Base-by-base conservation (phyloP, 2,888 invertebrate genomes). In the Oxystoma pomonae region DNA sequence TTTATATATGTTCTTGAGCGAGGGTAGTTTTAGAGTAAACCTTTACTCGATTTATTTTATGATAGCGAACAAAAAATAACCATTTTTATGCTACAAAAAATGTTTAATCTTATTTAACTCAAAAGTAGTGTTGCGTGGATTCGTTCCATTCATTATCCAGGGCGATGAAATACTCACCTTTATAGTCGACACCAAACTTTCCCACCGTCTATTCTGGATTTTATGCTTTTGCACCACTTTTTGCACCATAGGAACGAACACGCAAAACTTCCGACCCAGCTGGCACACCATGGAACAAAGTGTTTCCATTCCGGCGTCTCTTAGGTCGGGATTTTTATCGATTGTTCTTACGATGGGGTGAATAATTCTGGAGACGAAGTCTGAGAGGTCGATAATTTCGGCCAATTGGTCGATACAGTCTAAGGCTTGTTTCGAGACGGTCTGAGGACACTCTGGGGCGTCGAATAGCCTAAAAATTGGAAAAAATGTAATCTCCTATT, bases 171-270 rank as follows among this genome's bases (percentile, higher is more conserved):
- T n/a, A n/a, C n/a, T n/a, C n/a, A 35, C 35, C 35, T 35, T 82
- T 61, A 94, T 84, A 76, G 88, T 88, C 1, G 87, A 85, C 1
- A 91, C 86, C 12, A 96, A 80, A 58, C 89, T 85, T 67, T 96
- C 96, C 76, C 96, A 97, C 67, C 85, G 86, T 12, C 84, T 81
- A 75, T 93, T 91, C 56, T 85, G 85, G 58, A 95, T 92, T 72
- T 88, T 89, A 77, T 96, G 92, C 70, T 90, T 92, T 0, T 81
- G 81, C 62, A 95, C 83, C 0, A 94, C 90, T 77, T 91, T 92
- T 73, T 93, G 91, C 1, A 98, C 94, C 73, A 97, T 84, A 0
- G 96, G 94, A 69, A 96, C 90, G 76, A 98, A 99, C 61, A 98
- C 93, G 63, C 90, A 86, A 79, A 92, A 98, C 74, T 96, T 95